These are phyloP conservation scores for Tautogolabrus adspersus DNA, from an alignment of 2,113 vertebrate species.

Conservation along the genomic window DNA sequence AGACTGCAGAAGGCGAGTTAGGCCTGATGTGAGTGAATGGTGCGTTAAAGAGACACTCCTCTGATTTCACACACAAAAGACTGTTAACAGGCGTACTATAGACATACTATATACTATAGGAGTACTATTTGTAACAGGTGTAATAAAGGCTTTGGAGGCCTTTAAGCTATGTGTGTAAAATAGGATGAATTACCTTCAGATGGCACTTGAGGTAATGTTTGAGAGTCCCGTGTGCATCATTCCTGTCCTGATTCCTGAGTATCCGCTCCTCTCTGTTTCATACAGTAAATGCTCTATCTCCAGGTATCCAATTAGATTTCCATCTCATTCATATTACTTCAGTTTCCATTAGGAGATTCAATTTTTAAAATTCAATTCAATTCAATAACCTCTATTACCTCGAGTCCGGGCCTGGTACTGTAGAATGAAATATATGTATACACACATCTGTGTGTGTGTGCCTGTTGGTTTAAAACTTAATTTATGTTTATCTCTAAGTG, in stretches of 20 bases:
- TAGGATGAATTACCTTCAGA: background rate
- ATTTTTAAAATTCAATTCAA: background rate
- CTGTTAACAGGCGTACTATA: background rate
- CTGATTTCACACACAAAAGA: background rate
- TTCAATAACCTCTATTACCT: conserved; percentile 17
- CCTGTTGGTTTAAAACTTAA: conserved; percentile 28
- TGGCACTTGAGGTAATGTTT: background rate
- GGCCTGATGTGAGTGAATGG: background rate
- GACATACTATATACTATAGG: too few species aligned
- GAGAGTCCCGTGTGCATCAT: background rate
- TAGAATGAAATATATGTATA: too few species aligned
- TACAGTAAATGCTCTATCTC: background rate
- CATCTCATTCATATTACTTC: conserved; percentile 5
- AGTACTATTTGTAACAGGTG: background rate
- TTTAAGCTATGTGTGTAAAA: background rate
- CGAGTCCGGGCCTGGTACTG: background rate
- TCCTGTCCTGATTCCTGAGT: background rate
- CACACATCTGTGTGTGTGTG: background rate
- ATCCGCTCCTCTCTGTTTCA: background rate
- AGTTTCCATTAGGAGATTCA: conserved; percentile 15
- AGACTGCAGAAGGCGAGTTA: background rate
- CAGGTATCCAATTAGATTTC: conserved; percentile 9
- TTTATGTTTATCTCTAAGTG: conserved; percentile 55
- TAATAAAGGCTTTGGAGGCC: background rate
- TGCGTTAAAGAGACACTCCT: background rate